Evolutionary conservation across 2,797 vertebrate species (phyloP).

Genomic region (Lateolabrax maculatus): DNA sequence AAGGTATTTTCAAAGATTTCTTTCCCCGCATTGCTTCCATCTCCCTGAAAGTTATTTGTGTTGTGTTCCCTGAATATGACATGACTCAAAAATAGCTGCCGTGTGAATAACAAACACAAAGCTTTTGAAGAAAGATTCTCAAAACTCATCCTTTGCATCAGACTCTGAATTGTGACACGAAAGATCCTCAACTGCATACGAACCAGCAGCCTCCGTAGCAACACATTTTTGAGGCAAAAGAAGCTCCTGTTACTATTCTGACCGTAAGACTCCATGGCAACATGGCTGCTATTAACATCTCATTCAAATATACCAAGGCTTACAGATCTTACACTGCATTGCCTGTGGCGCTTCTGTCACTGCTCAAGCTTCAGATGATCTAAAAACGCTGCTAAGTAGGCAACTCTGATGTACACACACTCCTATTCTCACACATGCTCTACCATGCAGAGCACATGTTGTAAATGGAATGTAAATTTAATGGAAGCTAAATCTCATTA

Average conservation of each 20-base stretch:
- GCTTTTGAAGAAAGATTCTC: conserved; percentile 16
- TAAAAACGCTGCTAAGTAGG: conserved; percentile 6
- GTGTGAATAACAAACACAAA: conserved; percentile 12
- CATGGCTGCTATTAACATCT: conserved; percentile 48
- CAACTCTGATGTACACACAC: conserved; percentile 12
- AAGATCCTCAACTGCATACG: neutral
- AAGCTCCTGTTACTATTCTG: conserved; percentile 33
- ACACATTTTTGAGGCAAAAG: conserved; percentile 17
- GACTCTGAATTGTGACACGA: conserved; percentile 6
- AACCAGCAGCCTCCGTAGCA: conserved; percentile 22
- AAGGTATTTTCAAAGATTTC: neutral
- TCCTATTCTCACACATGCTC: neutral
- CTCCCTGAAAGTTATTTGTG: neutral
- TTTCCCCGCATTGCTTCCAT: neutral
- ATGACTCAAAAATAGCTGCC: conserved; percentile 6
- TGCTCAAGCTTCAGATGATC: conserved; percentile 19
- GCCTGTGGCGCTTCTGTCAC: conserved; percentile 11
- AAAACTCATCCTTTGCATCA: conserved; percentile 20
- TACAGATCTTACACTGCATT: conserved; percentile 11
- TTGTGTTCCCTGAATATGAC: neutral
- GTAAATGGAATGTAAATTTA: conserved; percentile 16
- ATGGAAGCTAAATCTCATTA: conserved; percentile 25
- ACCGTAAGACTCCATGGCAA: conserved; percentile 43
- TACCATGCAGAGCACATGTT: neutral
- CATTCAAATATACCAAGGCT: conserved; percentile 27